phyloP scores from a whole-genome alignment of 2,113 vertebrate genomes.

The Heliornis fulica region DNA sequence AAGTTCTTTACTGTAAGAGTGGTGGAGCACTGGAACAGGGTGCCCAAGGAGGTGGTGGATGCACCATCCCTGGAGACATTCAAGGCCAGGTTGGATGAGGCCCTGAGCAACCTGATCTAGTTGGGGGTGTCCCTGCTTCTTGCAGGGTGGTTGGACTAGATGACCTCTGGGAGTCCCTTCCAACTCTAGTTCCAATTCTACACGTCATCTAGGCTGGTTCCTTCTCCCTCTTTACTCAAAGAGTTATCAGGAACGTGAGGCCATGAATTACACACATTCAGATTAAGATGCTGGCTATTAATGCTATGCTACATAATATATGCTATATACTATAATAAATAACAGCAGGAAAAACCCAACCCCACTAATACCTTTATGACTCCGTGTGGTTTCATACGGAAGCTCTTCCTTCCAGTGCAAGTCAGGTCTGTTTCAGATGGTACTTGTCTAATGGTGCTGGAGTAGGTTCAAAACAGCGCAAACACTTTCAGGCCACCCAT shows the following conservation, averaged over 20 bases:
- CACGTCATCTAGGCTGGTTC: too few species aligned
- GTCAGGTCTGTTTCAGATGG: background rate
- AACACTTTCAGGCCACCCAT: background rate
- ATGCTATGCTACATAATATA: background rate
- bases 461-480: background rate
- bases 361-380: background rate
- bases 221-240: background rate
- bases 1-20: too few species aligned
- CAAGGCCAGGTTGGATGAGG: too few species aligned
- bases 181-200: too few species aligned
- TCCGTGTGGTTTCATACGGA: background rate
- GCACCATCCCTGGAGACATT: too few species aligned
- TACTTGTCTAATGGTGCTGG: background rate
- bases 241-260: background rate
- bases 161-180: too few species aligned
- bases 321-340: background rate
- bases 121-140: too few species aligned
- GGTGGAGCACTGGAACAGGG: too few species aligned
- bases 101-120: too few species aligned
- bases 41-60: too few species aligned
- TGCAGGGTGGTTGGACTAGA: too few species aligned
- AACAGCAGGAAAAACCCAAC: background rate
- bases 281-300: background rate
- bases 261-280: background rate
- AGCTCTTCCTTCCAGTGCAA: background rate